Conservation (phyloP, 30 jellyfish, hydroid and myxozoan genomes). For the Phacellophora camtschatica region DNA sequence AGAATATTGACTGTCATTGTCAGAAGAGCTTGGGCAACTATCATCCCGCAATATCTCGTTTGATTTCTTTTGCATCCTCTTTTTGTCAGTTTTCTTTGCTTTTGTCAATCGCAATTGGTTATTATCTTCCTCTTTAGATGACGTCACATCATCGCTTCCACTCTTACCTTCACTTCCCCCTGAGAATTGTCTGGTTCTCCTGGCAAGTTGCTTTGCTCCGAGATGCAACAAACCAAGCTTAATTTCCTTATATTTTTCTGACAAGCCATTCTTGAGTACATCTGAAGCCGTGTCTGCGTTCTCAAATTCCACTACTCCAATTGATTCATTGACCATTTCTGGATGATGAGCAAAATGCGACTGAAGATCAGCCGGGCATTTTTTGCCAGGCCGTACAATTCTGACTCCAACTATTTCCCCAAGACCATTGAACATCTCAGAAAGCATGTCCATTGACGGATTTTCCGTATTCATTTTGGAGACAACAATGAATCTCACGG, state of each 20-base stretch:
- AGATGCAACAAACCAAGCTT: conserved; percentile 59
- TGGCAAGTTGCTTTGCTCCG: conserved; percentile 85
- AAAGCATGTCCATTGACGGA: conserved; percentile 86
- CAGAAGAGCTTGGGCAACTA: conserved; percentile 90
- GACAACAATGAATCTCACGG: conserved; percentile 85
- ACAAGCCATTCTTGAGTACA: conserved; percentile 46
- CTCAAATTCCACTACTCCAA: conserved; percentile 95
- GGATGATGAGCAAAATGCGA: conserved; percentile 94
- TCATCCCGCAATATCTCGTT: conserved; percentile 33
- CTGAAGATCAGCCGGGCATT: conserved; percentile 90
- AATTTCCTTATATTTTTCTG: conserved; percentile 56
- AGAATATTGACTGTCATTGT: conserved; percentile 65
- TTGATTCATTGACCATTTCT: conserved; percentile 72
- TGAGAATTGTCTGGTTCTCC: conserved; percentile 60
- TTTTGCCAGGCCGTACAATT: conserved; percentile 85
- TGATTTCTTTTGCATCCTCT: conserved; percentile 25
- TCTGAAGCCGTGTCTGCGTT: conserved; percentile 82
- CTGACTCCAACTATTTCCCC: conserved; percentile 86
- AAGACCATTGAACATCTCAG: conserved; percentile 71
- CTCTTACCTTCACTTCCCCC: conserved; percentile 71
- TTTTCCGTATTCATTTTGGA: conserved; percentile 86
- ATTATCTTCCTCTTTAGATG: conserved; percentile 58
- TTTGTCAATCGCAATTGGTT: conserved; percentile 9
- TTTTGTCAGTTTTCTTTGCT: conserved; percentile 53
- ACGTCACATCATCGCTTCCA: conserved; percentile 65